A percentile compares a stretch with the other conserved stretches of the same genome.
Evolutionary conservation across 2,113 vertebrate genomes (phyloP).

Genomic region (Argyrosomus japonicus): DNA sequence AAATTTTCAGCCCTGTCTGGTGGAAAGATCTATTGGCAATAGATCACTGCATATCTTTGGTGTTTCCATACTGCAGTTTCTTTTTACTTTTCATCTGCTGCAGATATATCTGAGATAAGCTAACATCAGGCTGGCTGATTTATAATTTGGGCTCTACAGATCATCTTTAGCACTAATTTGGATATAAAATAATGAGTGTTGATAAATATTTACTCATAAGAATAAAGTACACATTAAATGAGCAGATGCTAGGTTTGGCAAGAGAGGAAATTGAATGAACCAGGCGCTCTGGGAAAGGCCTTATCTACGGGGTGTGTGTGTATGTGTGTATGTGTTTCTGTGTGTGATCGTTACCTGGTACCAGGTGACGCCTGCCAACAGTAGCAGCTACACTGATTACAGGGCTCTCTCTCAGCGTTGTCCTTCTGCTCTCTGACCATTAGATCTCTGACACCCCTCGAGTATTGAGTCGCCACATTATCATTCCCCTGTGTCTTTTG

Average conservation of each 20-base stretch:
- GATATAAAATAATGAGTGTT: neutral
- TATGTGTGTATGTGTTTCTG: constrained; percentile 2
- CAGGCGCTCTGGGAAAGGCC: neutral
- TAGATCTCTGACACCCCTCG: constrained; percentile 37
- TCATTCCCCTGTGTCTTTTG: constrained; percentile 52
- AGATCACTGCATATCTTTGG: neutral
- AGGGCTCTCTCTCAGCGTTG: constrained; percentile 2
- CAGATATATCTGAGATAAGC: neutral
- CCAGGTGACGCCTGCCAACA: constrained; percentile 43
- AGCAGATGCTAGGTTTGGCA: neutral
- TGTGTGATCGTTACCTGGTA: constrained; percentile 23
- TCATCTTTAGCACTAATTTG: neutral
- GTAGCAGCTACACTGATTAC: constrained; percentile 36
- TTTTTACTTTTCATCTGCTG: neutral
- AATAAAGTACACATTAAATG: neutral
- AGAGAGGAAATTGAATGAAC: constrained; percentile 2
- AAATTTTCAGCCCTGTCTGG: too few species aligned
- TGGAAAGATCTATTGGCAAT: too few species aligned
- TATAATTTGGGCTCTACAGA: neutral
- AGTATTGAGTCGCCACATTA: constrained; percentile 38
- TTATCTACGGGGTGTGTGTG: neutral
- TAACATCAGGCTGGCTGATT: neutral
- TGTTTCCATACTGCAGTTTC: neutral
- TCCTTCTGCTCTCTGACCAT: constrained; percentile 36
- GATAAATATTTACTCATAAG: neutral